Conservation (phyloP, 2,113 vertebrate species). For the Leptobrachium ailaonicum region DNA sequence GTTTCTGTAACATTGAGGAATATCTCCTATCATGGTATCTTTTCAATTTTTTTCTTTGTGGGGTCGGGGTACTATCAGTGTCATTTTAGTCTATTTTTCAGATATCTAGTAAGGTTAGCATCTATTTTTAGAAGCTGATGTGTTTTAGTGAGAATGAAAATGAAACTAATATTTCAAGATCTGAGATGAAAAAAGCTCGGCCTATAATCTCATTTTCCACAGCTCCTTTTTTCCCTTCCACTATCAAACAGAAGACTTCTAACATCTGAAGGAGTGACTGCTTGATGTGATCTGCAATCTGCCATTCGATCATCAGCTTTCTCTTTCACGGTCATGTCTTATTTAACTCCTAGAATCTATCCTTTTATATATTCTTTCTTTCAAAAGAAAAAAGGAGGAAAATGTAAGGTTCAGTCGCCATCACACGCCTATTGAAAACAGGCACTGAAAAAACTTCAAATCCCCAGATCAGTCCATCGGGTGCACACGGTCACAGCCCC, state of each 20-base stretch:
- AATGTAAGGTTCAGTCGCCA: too few relatives aligned
- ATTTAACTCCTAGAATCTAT: neutral
- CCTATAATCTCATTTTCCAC: neutral
- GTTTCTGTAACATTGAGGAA: too few relatives aligned
- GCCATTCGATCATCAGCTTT: neutral
- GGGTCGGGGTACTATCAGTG: neutral
- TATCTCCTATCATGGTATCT: too few relatives aligned
- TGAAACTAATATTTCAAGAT: constrained; percentile 6
- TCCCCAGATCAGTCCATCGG: too few relatives aligned
- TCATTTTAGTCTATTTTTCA: neutral
- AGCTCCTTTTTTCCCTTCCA: too few relatives aligned
- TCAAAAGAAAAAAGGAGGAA: too few relatives aligned
- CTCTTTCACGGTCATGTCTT: neutral
- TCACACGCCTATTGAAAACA: too few relatives aligned
- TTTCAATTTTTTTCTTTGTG: too few relatives aligned
- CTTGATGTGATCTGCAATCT: neutral
- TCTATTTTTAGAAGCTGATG: neutral
- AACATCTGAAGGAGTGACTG: neutral
- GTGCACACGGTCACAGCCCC: too few relatives aligned
- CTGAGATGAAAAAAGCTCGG: neutral
- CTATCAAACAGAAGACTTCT: too few relatives aligned
- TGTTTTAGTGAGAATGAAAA: neutral
- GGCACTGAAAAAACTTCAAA: too few relatives aligned
- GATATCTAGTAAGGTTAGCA: neutral
- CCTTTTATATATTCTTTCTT: neutral